phyloP scores from a whole-genome alignment of 2,113 vertebrate species.

The Tenrec ecaudatus region DNA sequence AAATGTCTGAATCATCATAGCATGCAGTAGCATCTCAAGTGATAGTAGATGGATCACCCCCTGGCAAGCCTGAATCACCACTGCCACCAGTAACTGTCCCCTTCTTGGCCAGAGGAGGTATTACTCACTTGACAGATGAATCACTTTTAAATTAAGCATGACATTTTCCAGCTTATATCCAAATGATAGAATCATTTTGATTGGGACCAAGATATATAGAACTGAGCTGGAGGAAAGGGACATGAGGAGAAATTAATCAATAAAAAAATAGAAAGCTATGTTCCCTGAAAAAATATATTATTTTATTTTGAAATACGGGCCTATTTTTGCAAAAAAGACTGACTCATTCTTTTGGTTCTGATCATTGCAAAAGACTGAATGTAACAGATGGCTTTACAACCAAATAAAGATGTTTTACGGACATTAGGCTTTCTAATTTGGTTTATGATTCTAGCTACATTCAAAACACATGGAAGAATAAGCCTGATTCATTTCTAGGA shows the following conservation, averaged over 20 bases:
- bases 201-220: conserved; percentile 18
- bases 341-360: conserved; percentile 66
- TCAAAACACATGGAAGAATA: conserved; percentile 5
- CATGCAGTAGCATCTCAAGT: neutral
- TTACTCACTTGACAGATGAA: conserved; percentile 53
- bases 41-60: neutral
- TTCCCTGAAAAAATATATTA: conserved; percentile 65
- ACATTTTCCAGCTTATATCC: conserved; percentile 71
- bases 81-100: neutral
- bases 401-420: conserved; percentile 76
- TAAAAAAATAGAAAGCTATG: conserved; percentile 57
- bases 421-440: conserved; percentile 54
- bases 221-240: neutral
- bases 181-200: conserved; percentile 42
- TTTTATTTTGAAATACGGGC: conserved; percentile 68
- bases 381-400: conserved; percentile 66
- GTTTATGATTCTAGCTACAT: conserved; percentile 65
- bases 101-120: conserved; percentile 27
- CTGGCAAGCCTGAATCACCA: conserved; percentile 16
- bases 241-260: neutral
- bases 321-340: conserved; percentile 75
- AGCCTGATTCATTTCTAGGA: neutral
- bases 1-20: conserved; percentile 15
- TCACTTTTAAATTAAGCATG: conserved; percentile 73
- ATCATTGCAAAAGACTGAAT: conserved; percentile 45